These are phyloP conservation scores for Rhagoletis pomonella DNA, from an alignment of 1,140 invertebrate genomes.

Conservation along the genomic window DNA sequence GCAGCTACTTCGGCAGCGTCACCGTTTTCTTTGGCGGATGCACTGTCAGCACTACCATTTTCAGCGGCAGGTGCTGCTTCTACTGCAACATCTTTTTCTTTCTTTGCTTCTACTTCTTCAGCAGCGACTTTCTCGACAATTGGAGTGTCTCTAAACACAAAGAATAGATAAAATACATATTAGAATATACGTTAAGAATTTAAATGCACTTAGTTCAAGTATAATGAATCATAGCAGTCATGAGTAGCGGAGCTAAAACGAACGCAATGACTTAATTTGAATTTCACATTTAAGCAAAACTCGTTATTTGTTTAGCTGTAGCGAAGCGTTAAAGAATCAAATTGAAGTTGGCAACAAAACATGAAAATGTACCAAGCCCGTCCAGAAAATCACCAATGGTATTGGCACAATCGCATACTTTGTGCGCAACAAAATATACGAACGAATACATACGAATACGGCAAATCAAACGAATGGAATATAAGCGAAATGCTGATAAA, in stretches of 20 bases:
- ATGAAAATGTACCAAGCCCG: neutral
- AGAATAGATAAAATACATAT: neutral
- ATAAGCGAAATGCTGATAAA: conserved; percentile 40
- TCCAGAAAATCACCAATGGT: neutral
- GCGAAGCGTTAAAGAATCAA: conserved; percentile 28
- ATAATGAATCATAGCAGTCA: neutral
- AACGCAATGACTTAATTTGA: neutral
- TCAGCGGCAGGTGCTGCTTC: conserved; percentile 64
- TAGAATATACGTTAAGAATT: neutral
- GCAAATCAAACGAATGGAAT: conserved; percentile 28
- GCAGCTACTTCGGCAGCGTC: conserved; percentile 61
- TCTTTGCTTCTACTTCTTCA: conserved; percentile 68
- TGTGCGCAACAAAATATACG: conserved; percentile 40
- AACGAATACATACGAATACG: conserved; percentile 46
- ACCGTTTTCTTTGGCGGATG: conserved; percentile 61
- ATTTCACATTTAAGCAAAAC: conserved; percentile 43
- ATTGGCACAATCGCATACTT: neutral
- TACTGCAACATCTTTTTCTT: conserved; percentile 65
- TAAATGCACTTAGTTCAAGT: neutral
- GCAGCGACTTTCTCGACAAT: conserved; percentile 72
- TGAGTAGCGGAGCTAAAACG: neutral
- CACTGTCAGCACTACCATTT: conserved; percentile 57
- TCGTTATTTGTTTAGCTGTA: conserved; percentile 48
- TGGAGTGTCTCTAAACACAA: conserved; percentile 67
- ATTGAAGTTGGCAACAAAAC: conserved; percentile 40